Conservation (phyloP, 1,140 invertebrate genomes). For the Camponotus vicinus region DNA sequence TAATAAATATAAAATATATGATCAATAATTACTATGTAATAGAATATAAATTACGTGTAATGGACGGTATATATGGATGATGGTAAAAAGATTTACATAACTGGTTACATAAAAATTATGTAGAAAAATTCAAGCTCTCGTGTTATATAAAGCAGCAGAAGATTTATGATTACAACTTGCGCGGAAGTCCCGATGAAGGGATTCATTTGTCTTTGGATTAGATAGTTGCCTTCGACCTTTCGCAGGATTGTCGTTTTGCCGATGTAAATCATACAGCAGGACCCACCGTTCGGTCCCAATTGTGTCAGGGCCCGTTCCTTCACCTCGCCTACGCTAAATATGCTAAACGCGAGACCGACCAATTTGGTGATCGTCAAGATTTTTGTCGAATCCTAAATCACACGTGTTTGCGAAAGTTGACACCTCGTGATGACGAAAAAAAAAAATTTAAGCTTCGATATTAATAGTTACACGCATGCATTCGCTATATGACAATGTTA, state of each 20-base stretch:
- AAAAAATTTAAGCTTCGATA: not conserved
- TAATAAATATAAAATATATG: constrained; percentile 1
- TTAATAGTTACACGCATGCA: not conserved
- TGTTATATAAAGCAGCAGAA: constrained; percentile 28
- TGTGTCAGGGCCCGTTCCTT: constrained; percentile 20
- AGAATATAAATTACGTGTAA: not conserved
- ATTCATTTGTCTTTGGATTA: constrained; percentile 6
- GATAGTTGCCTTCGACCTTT: not conserved
- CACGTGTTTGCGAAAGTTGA: constrained; percentile 4
- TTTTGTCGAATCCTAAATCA: not conserved
- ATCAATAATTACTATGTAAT: constrained; percentile 19
- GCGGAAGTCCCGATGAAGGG: constrained; percentile 7
- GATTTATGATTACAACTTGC: constrained; percentile 20
- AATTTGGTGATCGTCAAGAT: constrained; percentile 16
- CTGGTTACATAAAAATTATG: constrained; percentile 26
- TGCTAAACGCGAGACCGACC: constrained; percentile 14
- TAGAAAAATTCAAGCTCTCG: not conserved
- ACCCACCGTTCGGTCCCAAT: not conserved
- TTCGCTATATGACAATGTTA: not conserved
- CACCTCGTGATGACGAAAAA: not conserved
- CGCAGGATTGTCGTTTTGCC: not conserved
- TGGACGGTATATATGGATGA: not conserved
- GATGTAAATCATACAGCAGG: constrained; percentile 23
- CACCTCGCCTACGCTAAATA: constrained; percentile 32
- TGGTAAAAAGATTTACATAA: constrained; percentile 24